Base-by-base conservation (phyloP, 2,113 vertebrate genomes). In the Campylomormyrus numenius region DNA sequence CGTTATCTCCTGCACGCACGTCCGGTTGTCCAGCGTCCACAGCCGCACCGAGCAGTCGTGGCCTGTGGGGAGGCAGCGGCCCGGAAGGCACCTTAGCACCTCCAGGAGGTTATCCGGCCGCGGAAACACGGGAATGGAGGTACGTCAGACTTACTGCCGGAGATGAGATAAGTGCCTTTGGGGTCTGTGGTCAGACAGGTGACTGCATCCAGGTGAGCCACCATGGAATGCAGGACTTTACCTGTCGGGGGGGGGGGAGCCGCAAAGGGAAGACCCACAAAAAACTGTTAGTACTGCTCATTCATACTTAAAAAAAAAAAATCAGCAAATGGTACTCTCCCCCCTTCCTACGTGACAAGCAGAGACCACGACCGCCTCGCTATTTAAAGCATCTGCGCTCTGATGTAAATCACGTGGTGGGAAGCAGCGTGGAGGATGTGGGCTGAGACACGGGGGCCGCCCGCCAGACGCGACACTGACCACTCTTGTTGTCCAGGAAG, bases 21-120 rank as follows among this genome's bases (percentile, higher is more conserved):
- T 98, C 92, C 96, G 97, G 93, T 96, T 98, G 92, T 97, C 97
- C 91, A 98, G 95, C 95, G 97, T 98, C 97, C 97, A 98, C 48
- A 98, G 95, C 21, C 97, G 97, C 93, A 98, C 96, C 0, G 97
- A 98, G 94, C 97, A 98, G 95, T 98, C 97, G 0, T 98, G 97
- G 92, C 97, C 97, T 98, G 93, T 0, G 56, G 74, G 89, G 84
- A 90, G 2, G n/a, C 3, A 1, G 39, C 21, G 21, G 1, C 8
- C 84, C 3, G 10, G 84, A 17, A 31, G 1, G 24, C 11, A 2
- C 1, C 10, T 49, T 3, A 80, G 15, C 1, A 10, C 0, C 1
- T 5, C 2, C 74, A 21, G 74, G 84, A 48, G 45, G 0, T 24
- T 8, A 19, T 19, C 49, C 49, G 9, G 11, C n/a, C 11, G 1